Conservation (phyloP, 2,888 invertebrate genomes). For the Venusia cambrica region DNA sequence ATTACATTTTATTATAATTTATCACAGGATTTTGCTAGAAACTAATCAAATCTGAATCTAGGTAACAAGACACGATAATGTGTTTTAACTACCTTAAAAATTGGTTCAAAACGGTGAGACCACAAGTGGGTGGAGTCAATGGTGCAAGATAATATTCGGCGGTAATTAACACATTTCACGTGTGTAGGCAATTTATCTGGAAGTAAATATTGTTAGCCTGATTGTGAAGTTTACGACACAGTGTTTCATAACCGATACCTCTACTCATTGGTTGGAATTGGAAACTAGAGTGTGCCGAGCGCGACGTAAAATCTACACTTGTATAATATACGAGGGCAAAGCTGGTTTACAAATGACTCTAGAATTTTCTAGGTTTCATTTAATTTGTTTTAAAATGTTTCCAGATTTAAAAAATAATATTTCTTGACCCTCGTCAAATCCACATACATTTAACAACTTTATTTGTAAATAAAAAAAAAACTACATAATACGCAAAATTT, state of each 20-base stretch:
- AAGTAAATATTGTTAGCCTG: slow-evolving; percentile 67
- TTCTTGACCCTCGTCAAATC: no score
- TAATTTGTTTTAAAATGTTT: no score
- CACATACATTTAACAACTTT: no score
- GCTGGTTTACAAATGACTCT: no score
- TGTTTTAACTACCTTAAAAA: slow-evolving; percentile 26
- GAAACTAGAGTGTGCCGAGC: slow-evolving; percentile 42
- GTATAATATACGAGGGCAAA: no score
- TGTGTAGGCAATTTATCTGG: slow-evolving; percentile 62
- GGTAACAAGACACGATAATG: slow-evolving; percentile 18
- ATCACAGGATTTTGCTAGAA: no score
- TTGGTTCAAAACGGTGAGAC: slow-evolving; percentile 28
- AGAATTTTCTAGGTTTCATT: no score
- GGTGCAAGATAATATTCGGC: slow-evolving; percentile 65
- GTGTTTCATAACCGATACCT: slow-evolving; percentile 57
- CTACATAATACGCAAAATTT: no score
- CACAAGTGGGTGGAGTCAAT: slow-evolving; percentile 56
- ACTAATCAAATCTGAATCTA: slow-evolving; percentile 12
- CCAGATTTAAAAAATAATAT: no score
- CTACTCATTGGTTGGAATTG: slow-evolving; percentile 35
- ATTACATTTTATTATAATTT: no score
- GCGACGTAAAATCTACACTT: no score
- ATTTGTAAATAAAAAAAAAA: no score
- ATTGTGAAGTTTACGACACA: slow-evolving; percentile 55
- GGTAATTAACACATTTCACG: slow-evolving; percentile 75